A percentile compares a stretch with the other conserved stretches of the same genome.
phyloP scores from a whole-genome alignment of 2,113 vertebrate species.

The Typhlomys cinereus region DNA sequence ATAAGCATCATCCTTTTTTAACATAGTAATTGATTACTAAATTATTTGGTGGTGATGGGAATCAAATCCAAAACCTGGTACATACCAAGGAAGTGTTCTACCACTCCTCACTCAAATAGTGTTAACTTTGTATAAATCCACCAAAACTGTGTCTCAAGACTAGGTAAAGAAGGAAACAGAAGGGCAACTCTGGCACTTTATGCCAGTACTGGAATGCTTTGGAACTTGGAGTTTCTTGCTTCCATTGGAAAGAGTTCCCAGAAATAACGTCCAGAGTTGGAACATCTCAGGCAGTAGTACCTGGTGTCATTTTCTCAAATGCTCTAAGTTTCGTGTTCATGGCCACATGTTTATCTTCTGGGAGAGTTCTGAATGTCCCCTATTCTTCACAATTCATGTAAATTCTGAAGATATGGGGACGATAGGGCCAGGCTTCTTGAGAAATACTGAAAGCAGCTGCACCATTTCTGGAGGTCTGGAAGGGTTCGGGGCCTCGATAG shows the following conservation, averaged over 20 bases:
- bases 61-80: neutral
- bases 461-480: neutral
- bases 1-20: neutral
- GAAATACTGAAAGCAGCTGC: neutral
- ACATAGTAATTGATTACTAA: neutral
- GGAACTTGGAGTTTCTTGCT: neutral
- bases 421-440: neutral
- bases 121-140: neutral
- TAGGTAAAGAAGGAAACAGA: neutral
- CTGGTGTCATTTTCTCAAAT: neutral
- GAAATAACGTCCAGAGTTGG: neutral
- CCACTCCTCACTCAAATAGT: neutral
- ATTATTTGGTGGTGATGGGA: neutral
- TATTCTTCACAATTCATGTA: neutral
- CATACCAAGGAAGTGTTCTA: neutral
- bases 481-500: too few species aligned
- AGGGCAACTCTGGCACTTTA: neutral
- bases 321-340: neutral
- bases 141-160: neutral
- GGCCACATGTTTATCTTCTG: neutral
- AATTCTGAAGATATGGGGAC: neutral
- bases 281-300: neutral
- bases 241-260: neutral
- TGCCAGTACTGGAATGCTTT: neutral
- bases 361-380: neutral